These are phyloP conservation scores for Carabus problematicus DNA, from an alignment of 2,888 invertebrate genomes.

Conservation along the genomic window DNA sequence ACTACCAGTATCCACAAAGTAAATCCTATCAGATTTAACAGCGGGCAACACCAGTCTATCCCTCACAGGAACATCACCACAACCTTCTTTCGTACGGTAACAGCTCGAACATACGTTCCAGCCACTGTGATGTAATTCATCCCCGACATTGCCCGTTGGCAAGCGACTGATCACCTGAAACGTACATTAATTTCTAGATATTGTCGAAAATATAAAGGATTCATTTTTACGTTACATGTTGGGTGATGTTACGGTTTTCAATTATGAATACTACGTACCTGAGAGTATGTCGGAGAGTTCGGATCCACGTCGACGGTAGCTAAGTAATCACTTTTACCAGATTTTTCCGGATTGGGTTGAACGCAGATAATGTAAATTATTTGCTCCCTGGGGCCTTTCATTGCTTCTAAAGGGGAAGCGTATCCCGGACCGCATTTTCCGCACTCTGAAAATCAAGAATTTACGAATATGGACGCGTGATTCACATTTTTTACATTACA, in stretches of 20 bases:
- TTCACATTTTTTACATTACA: too few species aligned
- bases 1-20: constrained; percentile 80
- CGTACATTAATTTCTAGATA: constrained; percentile 12
- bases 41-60: constrained; percentile 85
- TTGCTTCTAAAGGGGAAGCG: constrained; percentile 81
- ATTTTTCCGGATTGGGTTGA: constrained; percentile 69
- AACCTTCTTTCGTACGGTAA: constrained; percentile 61
- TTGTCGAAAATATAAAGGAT: neutral
- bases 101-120: constrained; percentile 99
- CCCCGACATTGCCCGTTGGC: constrained; percentile 75
- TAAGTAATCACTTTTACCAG: constrained; percentile 82
- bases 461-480: neutral
- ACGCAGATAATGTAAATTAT: constrained; percentile 90
- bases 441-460: constrained; percentile 33
- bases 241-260: neutral
- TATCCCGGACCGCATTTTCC: constrained; percentile 73
- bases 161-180: constrained; percentile 85
- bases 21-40: constrained; percentile 82
- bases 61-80: constrained; percentile 63
- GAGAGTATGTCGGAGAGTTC: constrained; percentile 79
- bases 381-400: constrained; percentile 84
- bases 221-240: neutral
- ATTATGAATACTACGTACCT: constrained; percentile 64
- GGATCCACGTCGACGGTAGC: constrained; percentile 94
- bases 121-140: constrained; percentile 95